Base-by-base conservation (phyloP, 2,888 invertebrate species). In the Proisotoma minuta region DNA sequence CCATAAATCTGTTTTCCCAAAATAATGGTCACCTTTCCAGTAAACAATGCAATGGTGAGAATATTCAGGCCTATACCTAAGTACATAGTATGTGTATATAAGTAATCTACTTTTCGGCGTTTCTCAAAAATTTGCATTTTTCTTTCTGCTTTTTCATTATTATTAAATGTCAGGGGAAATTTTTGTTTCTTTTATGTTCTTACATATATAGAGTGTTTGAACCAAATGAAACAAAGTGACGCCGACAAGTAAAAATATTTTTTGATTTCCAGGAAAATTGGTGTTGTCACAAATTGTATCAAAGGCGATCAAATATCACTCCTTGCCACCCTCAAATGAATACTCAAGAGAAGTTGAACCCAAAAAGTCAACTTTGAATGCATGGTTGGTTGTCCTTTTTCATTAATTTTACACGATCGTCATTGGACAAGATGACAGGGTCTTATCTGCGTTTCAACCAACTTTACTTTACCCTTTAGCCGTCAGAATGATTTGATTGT, bases 321-420 rank as follows among this genome's bases (percentile, higher is more conserved):
- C 18, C 5, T 15, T 5, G 43, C 18, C 18, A 43, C 18, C 18
- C 4, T 15, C 10, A 43, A 18, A 20, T 43, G 18, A 43, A 43
- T 18, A 43, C 18, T n/a, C n/a, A n/a, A 34, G 34, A 20, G 20
- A 43, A 43, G 20, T 43, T 43, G 20, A 12, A 43, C 5, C 43
- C 5, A 43, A 12, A 43, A 34, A 34, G 34, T 15, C 34, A 34
- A 8, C 34, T 34, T 34, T 43, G 43, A 20, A 15, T 5, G 43
- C 23, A 34, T 23, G 53, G 53, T 34, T 54, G 53, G 53, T 23
- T 54, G 52, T 28, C 52, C 39, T 54, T 54, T 54, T 54, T 54
- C 53, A 54, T 54, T 54, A 54, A 8, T 22, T 39, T 34, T 54
- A 39, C 39, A 54, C 39, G n/a, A 54, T 54, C 53, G 23, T 28